Conservation (phyloP, 2,113 vertebrate species). For the Passer montanus region DNA sequence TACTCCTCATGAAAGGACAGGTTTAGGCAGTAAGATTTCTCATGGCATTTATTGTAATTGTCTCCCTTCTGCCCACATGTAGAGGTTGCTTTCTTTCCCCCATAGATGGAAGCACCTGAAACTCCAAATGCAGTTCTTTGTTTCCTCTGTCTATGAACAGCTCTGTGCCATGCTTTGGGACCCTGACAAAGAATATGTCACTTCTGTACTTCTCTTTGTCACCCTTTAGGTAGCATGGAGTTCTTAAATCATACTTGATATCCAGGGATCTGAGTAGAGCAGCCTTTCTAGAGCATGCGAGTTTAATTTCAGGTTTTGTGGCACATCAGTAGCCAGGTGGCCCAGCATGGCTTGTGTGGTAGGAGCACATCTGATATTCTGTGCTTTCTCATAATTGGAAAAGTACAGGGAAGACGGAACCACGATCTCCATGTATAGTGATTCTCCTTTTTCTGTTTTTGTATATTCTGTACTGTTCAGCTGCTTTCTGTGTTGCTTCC, state of each 20-base stretch:
- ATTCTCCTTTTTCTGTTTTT: neutral
- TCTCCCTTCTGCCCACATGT: neutral
- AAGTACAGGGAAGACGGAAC: neutral
- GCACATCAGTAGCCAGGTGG: neutral
- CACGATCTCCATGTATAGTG: neutral
- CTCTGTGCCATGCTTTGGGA: neutral
- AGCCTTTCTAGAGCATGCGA: neutral
- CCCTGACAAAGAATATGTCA: neutral
- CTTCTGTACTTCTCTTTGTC: neutral
- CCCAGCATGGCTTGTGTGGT: neutral
- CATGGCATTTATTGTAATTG: neutral
- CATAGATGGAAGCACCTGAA: neutral
- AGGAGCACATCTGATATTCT: neutral
- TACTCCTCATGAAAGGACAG: neutral
- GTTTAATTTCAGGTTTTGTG: neutral
- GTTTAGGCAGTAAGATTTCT: neutral
- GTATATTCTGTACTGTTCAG: neutral
- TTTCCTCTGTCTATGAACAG: neutral
- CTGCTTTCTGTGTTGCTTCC: neutral
- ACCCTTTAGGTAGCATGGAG: neutral
- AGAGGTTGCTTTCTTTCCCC: neutral
- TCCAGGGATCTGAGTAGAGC: neutral
- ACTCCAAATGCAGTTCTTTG: neutral
- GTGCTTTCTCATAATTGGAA: neutral
- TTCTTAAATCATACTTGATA: neutral